Conservation (phyloP, 1,140 invertebrate species). For the Drosophila pectinifera region DNA sequence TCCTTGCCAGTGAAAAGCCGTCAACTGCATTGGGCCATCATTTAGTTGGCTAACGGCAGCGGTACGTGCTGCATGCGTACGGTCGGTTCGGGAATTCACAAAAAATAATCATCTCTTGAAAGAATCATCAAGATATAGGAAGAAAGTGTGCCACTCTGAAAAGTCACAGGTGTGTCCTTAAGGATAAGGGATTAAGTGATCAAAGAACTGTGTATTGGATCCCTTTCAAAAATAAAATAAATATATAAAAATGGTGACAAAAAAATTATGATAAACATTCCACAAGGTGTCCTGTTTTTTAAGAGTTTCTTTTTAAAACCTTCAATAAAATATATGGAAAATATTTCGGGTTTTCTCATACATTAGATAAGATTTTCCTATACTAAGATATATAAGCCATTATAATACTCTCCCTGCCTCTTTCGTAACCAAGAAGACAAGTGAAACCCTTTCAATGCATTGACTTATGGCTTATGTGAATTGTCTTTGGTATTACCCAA, state of each 20-base stretch:
- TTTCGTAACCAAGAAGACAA: conserved; percentile 1
- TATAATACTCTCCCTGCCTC: not conserved
- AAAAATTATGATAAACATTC: not conserved
- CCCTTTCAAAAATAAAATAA: not conserved
- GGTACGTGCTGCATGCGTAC: conserved; percentile 70
- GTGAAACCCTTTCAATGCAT: conserved; percentile 22
- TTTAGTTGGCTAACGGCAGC: conserved; percentile 83
- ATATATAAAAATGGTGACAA: not conserved
- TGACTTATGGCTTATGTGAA: conserved; percentile 16
- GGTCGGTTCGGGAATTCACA: conserved; percentile 54
- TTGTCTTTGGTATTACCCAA: conserved; percentile 1
- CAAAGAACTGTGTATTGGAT: not conserved
- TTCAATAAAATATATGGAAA: not conserved
- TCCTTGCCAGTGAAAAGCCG: conserved; percentile 58
- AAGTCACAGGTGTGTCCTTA: conserved; percentile 35
- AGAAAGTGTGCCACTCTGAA: not conserved
- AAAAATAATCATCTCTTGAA: not conserved
- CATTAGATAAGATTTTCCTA: accelerated
- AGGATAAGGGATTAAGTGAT: conserved; percentile 28
- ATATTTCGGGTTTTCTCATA: not conserved
- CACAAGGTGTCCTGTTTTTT: not conserved
- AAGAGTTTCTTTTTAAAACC: not conserved
- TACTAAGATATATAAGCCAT: no score
- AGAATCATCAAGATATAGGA: not conserved
- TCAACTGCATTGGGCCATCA: conserved; percentile 60